These are phyloP conservation scores for Andricus curvator DNA, from an alignment of 2,888 invertebrate species.

Conservation along the genomic window DNA sequence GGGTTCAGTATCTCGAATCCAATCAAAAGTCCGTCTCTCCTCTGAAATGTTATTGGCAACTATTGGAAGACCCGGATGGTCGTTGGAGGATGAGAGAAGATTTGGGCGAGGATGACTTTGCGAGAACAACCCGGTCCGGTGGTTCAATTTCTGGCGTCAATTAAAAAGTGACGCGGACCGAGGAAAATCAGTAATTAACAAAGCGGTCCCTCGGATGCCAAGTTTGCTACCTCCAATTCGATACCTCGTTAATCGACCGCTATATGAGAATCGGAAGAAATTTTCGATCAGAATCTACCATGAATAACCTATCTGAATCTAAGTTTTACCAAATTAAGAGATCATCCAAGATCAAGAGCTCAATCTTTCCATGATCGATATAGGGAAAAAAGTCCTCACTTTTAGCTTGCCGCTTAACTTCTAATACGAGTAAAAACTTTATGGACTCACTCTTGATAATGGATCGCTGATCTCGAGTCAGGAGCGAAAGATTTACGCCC, in stretches of 20 bases:
- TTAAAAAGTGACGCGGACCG: constrained; percentile 77
- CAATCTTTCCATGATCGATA: constrained; percentile 19
- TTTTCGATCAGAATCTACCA: constrained; percentile 22
- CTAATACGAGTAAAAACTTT: constrained; percentile 8
- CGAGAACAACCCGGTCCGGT: constrained; percentile 62
- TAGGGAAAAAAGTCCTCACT: background rate
- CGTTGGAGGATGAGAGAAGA: constrained; percentile 54
- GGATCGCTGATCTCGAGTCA: constrained; percentile 20
- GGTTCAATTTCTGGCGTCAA: constrained; percentile 77
- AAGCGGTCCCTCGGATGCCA: constrained; percentile 58
- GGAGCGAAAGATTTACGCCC: constrained; percentile 18
- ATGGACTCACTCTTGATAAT: constrained; percentile 22
- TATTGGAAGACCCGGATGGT: constrained; percentile 49
- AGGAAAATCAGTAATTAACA: constrained; percentile 77
- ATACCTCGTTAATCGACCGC: constrained; percentile 45
- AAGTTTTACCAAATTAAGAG: constrained; percentile 32
- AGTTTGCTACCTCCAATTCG: constrained; percentile 51
- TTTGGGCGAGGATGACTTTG: constrained; percentile 68
- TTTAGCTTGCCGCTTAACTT: constrained; percentile 30
- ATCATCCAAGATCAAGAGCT: constrained; percentile 35
- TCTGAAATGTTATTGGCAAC: constrained; percentile 48
- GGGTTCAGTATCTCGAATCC: constrained; percentile 38
- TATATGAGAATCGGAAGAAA: constrained; percentile 19
- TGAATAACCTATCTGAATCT: constrained; percentile 18
- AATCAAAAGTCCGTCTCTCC: constrained; percentile 33